Percentiles rank a stretch among this genome's conserved stretches.
Evolutionary conservation across 2,797 vertebrate genomes (phyloP).

Genomic region (Lerista edwardsae): DNA sequence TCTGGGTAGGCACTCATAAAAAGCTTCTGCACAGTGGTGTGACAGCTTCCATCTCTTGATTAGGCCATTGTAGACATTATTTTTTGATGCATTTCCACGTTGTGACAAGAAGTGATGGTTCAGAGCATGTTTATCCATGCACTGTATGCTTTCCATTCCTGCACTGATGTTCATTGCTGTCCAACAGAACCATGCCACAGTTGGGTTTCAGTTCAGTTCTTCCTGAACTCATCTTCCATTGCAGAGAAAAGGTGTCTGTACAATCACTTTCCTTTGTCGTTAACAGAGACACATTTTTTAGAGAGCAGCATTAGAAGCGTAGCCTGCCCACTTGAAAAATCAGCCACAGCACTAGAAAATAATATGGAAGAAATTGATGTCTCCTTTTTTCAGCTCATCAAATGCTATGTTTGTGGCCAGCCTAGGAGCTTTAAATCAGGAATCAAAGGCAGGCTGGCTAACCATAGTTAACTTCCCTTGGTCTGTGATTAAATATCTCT

Average conservation of each 20-base stretch:
- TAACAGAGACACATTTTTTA: neutral
- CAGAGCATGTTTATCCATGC: neutral
- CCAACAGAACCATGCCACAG: neutral
- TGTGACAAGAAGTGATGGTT: neutral
- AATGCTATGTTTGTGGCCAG: slow-evolving; percentile 34
- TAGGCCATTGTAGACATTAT: neutral
- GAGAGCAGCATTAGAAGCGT: slow-evolving; percentile 23
- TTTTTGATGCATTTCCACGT: neutral
- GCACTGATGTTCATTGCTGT: neutral
- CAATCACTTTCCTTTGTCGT: neutral
- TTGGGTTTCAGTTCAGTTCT: neutral
- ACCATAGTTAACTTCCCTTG: slow-evolving; percentile 41
- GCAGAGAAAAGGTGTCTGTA: neutral
- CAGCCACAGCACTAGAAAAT: slow-evolving; percentile 30
- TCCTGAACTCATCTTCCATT: neutral
- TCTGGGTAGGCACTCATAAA: neutral
- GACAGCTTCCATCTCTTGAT: neutral
- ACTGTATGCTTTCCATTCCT: neutral
- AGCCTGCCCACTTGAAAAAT: slow-evolving; percentile 28
- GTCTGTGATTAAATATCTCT: slow-evolving; percentile 46
- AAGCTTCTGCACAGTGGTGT: neutral
- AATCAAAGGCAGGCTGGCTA: slow-evolving; percentile 31
- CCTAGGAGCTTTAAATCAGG: slow-evolving; percentile 23
- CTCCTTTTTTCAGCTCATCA: slow-evolving; percentile 14
- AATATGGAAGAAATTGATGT: neutral